Base-by-base conservation (phyloP, 1,140 invertebrate species). In the Diorhabda carinulata region DNA sequence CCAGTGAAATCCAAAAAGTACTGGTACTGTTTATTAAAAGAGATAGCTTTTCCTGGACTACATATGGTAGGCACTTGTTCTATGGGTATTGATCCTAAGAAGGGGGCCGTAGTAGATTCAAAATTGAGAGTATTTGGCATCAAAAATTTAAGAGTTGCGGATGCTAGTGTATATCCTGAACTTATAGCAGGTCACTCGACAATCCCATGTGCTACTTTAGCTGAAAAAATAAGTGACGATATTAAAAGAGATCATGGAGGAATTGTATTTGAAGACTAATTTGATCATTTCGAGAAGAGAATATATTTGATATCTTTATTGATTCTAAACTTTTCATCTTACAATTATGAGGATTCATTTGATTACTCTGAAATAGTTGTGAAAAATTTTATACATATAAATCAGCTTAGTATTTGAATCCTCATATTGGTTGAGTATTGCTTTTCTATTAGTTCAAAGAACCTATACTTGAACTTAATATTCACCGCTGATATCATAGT, bases 41-140 rank as follows among this genome's bases (percentile, higher is more conserved):
- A 63, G 9, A 63, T 43, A 4, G 10, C 41, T 25, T 44, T 43
- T 9, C 10, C 61, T 3, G 41, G 42, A 9, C 45, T 43, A 41
- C 61, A 63, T 43, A 63, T n/a, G 8, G 9, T n/a, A 9, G 86
- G 87, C 2, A 89, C 86, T 52, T 74, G 83, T 75, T 82, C 80
- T 57, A 87, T 87, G 86, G 86, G 86, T 3, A 73, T 78, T 5
- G 41, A 64, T n/a, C 65, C 43, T 40, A 78, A 81, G 67, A 61
- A 72, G 2, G 70, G 67, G 4, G 81, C 83, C 0, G 81, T 85
- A 3, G 83, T 85, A 0, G 81, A 84, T 72, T 74, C 78, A n/a
- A 72, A 82, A 68, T 72, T 83, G 41, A 63, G 77, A 44, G 81
- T 82, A 10, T 68, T 79, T 57, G 81, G 81, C 3, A 67, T 82